Percentiles rank a stretch among this genome's conserved stretches.
phyloP scores from a whole-genome alignment of 2,113 vertebrate genomes.

The Halichoeres trimaculatus region DNA sequence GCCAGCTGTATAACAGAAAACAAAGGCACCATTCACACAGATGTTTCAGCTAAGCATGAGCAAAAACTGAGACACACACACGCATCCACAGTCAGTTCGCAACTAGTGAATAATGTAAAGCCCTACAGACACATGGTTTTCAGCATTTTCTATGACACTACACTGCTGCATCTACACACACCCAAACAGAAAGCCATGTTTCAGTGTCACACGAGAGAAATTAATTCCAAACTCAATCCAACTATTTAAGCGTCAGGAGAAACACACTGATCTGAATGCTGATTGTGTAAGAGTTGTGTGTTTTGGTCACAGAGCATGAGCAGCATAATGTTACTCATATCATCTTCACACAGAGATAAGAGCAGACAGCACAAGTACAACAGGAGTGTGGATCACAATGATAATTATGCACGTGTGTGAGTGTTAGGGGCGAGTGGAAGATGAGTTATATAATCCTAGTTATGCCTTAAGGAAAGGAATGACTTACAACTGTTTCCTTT shows the following conservation, averaged over 20 bases:
- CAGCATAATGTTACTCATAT: constrained; percentile 43
- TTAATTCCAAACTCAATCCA: constrained; percentile 45
- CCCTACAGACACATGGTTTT: constrained; percentile 62
- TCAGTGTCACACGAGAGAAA: constrained; percentile 42
- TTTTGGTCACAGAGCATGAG: constrained; percentile 51
- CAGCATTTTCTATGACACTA: constrained; percentile 61
- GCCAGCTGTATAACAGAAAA: constrained; percentile 30
- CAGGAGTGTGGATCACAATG: constrained; percentile 32
- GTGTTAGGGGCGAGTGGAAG: constrained; percentile 35
- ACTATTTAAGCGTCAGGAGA: constrained; percentile 34
- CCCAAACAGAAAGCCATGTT: constrained; percentile 30
- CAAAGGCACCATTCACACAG: constrained; percentile 33
- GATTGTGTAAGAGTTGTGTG: constrained; percentile 44
- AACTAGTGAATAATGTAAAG: constrained; percentile 71
- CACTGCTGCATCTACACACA: constrained; percentile 47
- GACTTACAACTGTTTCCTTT: constrained; percentile 43
- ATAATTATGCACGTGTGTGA: constrained; percentile 36
- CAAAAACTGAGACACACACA: constrained; percentile 32
- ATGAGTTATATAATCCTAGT: constrained; percentile 56
- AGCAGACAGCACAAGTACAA: constrained; percentile 43
- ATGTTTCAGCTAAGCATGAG: constrained; percentile 49
- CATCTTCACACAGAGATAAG: constrained; percentile 48
- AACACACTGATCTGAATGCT: constrained; percentile 42
- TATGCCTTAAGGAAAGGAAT: constrained; percentile 41
- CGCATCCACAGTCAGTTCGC: constrained; percentile 2